phyloP scores from a whole-genome alignment of 2,888 invertebrate species.

The Pyralis farinalis region DNA sequence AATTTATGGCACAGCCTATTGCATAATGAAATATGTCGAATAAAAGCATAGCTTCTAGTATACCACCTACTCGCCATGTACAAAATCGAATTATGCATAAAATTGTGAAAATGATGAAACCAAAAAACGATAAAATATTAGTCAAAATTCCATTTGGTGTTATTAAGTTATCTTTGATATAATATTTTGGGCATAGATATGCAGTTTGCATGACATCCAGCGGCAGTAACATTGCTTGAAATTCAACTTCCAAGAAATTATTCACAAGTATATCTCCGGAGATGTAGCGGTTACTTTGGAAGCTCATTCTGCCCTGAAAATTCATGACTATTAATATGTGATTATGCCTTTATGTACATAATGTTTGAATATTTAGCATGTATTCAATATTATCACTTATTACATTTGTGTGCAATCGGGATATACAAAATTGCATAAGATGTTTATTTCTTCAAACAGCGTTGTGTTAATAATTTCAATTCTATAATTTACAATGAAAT shows the following conservation, averaged over 20 bases:
- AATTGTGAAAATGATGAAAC: background rate
- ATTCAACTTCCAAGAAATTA: conserved; percentile 3
- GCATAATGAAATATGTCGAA: background rate
- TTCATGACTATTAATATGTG: too few relatives aligned
- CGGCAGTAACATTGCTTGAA: conserved; percentile 3
- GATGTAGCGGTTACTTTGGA: conserved; percentile 30
- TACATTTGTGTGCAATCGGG: too few relatives aligned
- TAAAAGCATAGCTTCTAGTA: background rate
- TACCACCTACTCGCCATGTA: background rate
- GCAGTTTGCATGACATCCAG: conserved; percentile 5
- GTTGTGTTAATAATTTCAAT: too few relatives aligned
- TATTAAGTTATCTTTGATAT: conserved; percentile 5
- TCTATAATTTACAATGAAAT: too few relatives aligned
- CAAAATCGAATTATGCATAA: background rate
- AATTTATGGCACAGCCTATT: background rate
- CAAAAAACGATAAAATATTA: background rate
- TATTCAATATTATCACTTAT: too few relatives aligned
- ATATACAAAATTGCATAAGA: too few relatives aligned
- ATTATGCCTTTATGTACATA: too few relatives aligned
- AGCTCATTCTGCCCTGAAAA: background rate
- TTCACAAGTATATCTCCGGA: conserved; percentile 22
- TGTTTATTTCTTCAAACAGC: too few relatives aligned
- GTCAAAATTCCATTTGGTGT: background rate
- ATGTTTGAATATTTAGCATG: too few relatives aligned
- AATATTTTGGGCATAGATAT: conserved; percentile 6